phyloP scores from a whole-genome alignment of 2,113 vertebrate species.

The Acinonyx jubatus region DNA sequence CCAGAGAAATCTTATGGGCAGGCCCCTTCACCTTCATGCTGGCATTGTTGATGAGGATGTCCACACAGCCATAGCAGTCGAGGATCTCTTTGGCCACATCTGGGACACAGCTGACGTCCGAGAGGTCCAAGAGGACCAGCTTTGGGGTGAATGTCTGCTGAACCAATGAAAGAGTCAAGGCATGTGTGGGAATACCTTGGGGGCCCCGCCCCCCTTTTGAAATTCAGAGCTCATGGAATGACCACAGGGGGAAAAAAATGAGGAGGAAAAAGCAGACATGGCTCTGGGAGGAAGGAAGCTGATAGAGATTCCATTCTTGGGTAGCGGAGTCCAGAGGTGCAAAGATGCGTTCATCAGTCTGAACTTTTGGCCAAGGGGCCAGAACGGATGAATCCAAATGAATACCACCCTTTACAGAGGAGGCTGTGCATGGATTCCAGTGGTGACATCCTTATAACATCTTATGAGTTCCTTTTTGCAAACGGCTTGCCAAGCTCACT shows the following conservation, averaged over 20 bases:
- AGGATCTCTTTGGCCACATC: slow-evolving; percentile 91
- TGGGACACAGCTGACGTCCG: slow-evolving; percentile 90
- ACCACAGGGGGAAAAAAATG: background rate
- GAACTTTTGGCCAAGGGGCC: background rate
- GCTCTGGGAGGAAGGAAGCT: background rate
- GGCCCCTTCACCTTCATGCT: slow-evolving; percentile 95
- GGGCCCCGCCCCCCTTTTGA: background rate
- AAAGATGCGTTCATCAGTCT: background rate
- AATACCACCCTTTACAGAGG: background rate
- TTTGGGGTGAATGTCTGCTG: slow-evolving; percentile 95
- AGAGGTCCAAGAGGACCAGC: slow-evolving; percentile 94
- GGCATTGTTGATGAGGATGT: slow-evolving; percentile 94
- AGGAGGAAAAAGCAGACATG: background rate
- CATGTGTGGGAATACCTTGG: background rate
- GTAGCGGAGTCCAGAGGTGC: background rate
- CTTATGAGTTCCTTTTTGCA: background rate
- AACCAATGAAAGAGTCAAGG: slow-evolving; percentile 48
- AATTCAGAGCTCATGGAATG: background rate
- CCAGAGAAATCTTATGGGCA: slow-evolving; percentile 92
- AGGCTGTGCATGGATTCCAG: background rate
- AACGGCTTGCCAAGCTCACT: background rate
- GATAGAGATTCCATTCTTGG: background rate
- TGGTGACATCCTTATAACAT: background rate
- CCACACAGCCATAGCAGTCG: slow-evolving; percentile 95
- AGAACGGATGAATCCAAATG: background rate